Conservation (phyloP, 2,888 invertebrate genomes). For the Chrysotoxum bicinctum region DNA sequence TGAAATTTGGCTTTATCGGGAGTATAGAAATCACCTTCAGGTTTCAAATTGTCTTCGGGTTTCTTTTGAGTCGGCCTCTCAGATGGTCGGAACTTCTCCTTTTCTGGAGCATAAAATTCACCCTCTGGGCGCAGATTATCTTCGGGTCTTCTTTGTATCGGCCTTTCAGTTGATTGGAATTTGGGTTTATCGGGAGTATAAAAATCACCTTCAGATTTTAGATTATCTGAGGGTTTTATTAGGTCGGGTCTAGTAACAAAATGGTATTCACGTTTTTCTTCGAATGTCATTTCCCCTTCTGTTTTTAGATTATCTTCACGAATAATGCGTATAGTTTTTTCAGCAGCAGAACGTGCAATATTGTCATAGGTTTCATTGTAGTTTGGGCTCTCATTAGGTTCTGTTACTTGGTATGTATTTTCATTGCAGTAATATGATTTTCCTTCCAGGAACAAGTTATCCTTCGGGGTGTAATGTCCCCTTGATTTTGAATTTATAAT, state of each 20-base stretch:
- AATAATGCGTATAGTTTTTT: constrained; percentile 79
- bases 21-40: constrained; percentile 82
- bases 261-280: constrained; percentile 77
- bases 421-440: constrained; percentile 83
- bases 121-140: constrained; percentile 83
- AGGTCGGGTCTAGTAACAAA: constrained; percentile 80
- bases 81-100: constrained; percentile 80
- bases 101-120: constrained; percentile 81
- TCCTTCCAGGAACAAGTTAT: constrained; percentile 79
- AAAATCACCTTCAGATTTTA: constrained; percentile 84
- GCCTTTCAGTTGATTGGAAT: constrained; percentile 77
- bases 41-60: constrained; percentile 84
- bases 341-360: constrained; percentile 77
- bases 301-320: constrained; percentile 80
- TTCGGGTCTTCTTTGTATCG: constrained; percentile 78
- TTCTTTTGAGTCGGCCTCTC: constrained; percentile 81
- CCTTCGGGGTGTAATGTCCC: not conserved
- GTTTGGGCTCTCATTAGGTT: constrained; percentile 75
- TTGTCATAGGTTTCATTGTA: not conserved
- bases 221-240: constrained; percentile 83
- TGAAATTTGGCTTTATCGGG: constrained; percentile 77
- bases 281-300: constrained; percentile 75
- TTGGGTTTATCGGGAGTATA: constrained; percentile 80
- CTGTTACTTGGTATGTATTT: constrained; percentile 77
- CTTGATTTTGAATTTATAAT: not conserved